Conservation (phyloP, 2,888 invertebrate genomes). For the Ophion costatus region DNA sequence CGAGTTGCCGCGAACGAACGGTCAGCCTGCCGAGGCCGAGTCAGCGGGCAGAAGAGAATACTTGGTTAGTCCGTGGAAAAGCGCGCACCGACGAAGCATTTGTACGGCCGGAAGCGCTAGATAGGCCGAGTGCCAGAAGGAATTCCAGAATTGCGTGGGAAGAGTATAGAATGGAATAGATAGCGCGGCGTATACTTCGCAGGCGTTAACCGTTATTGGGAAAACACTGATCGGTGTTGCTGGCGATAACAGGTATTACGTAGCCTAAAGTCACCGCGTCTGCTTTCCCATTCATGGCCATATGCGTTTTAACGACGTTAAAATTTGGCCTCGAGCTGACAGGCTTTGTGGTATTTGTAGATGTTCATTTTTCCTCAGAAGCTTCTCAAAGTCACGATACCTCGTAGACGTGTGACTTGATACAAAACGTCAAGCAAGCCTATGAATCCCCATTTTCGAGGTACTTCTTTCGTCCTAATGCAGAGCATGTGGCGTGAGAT, state of each 20-base stretch:
- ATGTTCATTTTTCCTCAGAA: background rate
- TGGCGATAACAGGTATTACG: constrained; percentile 58
- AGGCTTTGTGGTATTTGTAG: background rate
- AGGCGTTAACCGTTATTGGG: constrained; percentile 57
- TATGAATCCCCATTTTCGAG: too few relatives aligned
- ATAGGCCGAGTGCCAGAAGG: constrained; percentile 65
- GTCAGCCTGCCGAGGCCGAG: constrained; percentile 10
- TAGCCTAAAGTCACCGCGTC: constrained; percentile 21
- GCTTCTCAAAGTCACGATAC: too few relatives aligned
- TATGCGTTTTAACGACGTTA: constrained; percentile 8
- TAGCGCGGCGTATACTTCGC: constrained; percentile 50
- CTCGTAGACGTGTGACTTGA: too few relatives aligned
- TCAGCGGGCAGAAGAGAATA: constrained; percentile 24
- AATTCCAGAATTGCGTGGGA: constrained; percentile 74
- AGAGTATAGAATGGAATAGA: constrained; percentile 59
- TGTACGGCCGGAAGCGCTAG: constrained; percentile 53
- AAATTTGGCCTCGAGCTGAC: constrained; percentile 2
- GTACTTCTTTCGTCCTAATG: too few relatives aligned
- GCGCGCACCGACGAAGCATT: constrained; percentile 29
- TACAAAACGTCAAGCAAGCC: too few relatives aligned
- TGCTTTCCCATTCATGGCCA: constrained; percentile 34
- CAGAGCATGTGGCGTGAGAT: too few relatives aligned
- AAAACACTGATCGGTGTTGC: constrained; percentile 49
- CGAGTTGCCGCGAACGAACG: constrained; percentile 29
- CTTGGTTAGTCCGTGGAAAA: constrained; percentile 26